These are phyloP conservation scores for Anthophora plumipes DNA, from an alignment of 2,888 invertebrate species.

Conservation along the genomic window DNA sequence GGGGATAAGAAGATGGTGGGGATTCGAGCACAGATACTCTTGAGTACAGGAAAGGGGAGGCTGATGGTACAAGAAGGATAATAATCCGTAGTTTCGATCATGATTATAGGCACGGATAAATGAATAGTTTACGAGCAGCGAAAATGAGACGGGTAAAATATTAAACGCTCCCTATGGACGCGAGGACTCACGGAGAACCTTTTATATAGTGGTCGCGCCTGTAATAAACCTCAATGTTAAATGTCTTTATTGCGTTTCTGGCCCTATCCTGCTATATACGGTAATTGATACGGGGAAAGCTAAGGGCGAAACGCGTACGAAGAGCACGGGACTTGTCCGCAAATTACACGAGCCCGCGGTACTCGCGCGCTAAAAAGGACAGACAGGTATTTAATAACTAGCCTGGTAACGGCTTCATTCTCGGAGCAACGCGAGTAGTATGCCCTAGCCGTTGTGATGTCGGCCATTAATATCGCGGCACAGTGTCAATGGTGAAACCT, in stretches of 20 bases:
- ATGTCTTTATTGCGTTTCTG: slow-evolving; percentile 75
- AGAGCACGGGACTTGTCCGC: slow-evolving; percentile 58
- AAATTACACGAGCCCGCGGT: slow-evolving; percentile 67
- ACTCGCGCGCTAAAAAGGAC: slow-evolving; percentile 69
- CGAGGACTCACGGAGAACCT: slow-evolving; percentile 68
- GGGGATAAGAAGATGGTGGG: slow-evolving; percentile 11
- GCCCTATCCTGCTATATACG: slow-evolving; percentile 67
- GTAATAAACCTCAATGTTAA: slow-evolving; percentile 74
- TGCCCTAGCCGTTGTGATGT: slow-evolving; percentile 31
- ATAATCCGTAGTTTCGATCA: slow-evolving; percentile 82
- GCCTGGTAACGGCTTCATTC: slow-evolving; percentile 71
- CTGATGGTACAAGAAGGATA: slow-evolving; percentile 79
- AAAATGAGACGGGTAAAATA: slow-evolving; percentile 83
- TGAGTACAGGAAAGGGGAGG: slow-evolving; percentile 57
- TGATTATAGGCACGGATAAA: slow-evolving; percentile 84
- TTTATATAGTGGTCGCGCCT: slow-evolving; percentile 67
- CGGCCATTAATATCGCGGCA: neutral
- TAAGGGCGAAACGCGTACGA: slow-evolving; percentile 61
- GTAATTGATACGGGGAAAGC: slow-evolving; percentile 74
- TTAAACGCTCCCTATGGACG: slow-evolving; percentile 75
- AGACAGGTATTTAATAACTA: slow-evolving; percentile 73
- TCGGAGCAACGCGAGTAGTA: slow-evolving; percentile 33
- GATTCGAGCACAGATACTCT: no score
- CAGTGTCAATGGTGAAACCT: slow-evolving; percentile 36
- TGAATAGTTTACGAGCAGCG: slow-evolving; percentile 85